Evolutionary conservation across 2,888 invertebrate species (phyloP).

Genomic region (Hemicrepidius hirtus): DNA sequence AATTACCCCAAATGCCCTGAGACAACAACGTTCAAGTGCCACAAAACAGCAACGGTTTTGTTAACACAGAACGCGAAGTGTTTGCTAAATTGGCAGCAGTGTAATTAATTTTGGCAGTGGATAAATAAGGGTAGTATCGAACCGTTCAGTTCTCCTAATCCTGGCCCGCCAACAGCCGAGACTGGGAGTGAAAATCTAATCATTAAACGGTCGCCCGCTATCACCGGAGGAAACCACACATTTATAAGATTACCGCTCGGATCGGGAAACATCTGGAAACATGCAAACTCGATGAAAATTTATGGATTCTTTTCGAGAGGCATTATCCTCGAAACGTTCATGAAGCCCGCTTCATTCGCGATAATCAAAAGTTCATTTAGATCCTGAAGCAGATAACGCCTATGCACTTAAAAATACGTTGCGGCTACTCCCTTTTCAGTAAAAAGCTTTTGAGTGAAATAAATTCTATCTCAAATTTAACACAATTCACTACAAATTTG

Average conservation of each 20-base stretch:
- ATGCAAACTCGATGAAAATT: conserved; percentile 40
- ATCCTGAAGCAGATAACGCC: conserved; percentile 19
- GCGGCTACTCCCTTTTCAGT: background rate
- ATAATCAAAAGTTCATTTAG: conserved; percentile 37
- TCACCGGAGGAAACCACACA: conserved; percentile 40
- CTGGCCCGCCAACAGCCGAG: conserved; percentile 25
- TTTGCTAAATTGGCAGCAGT: conserved; percentile 24
- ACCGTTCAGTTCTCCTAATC: conserved; percentile 25
- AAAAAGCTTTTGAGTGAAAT: conserved; percentile 6
- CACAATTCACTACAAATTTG: conserved; percentile 5
- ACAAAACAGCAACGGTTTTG: conserved; percentile 17
- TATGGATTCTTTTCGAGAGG: conserved; percentile 26
- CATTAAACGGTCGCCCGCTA: conserved; percentile 42
- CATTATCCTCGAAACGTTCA: conserved; percentile 26
- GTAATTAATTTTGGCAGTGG: conserved; percentile 34
- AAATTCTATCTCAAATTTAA: background rate
- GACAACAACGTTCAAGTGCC: conserved; percentile 7
- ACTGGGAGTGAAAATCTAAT: conserved; percentile 39
- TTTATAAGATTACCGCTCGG: conserved; percentile 38
- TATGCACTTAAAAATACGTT: conserved; percentile 21
- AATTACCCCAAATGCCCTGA: too few species aligned
- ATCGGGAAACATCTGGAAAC: conserved; percentile 39
- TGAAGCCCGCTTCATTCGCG: conserved; percentile 22
- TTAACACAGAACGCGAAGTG: conserved; percentile 7
- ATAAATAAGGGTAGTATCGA: conserved; percentile 41